Conservation (phyloP, 2,797 vertebrate species). For the Intellagama lesueurii region DNA sequence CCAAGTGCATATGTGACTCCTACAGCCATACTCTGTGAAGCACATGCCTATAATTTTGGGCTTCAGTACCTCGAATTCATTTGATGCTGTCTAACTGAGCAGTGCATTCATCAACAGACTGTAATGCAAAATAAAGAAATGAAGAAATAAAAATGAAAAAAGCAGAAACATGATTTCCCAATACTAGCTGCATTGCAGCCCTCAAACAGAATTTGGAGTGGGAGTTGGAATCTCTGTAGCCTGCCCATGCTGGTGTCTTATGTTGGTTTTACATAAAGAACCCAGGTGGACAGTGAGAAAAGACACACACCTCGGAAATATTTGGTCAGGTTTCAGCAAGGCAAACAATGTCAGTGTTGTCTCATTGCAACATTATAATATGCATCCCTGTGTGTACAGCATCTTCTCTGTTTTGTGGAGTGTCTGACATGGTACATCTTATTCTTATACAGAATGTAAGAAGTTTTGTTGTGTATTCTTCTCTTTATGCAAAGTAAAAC, state of each 20-base stretch:
- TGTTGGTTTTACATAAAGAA: not conserved
- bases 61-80: not conserved
- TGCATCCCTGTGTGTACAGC: not conserved
- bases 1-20: not conserved
- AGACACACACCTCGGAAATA: too few species aligned
- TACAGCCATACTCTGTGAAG: not conserved
- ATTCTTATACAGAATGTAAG: conserved; percentile 20
- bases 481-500: not conserved
- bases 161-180: too few species aligned
- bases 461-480: not conserved
- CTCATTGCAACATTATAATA: too few species aligned
- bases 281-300: not conserved
- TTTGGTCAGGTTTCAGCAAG: not conserved
- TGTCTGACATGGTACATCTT: conserved; percentile 13
- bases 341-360: not conserved
- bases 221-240: not conserved
- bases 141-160: too few species aligned
- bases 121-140: too few species aligned
- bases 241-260: not conserved
- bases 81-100: not conserved
- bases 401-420: not conserved
- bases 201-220: not conserved
- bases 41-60: not conserved
- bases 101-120: not conserved
- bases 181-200: too few species aligned